A percentile compares a stretch with the other conserved stretches of the same genome.
phyloP scores from a whole-genome alignment of 2,797 vertebrate species.

The Chaunax sp. region DNA sequence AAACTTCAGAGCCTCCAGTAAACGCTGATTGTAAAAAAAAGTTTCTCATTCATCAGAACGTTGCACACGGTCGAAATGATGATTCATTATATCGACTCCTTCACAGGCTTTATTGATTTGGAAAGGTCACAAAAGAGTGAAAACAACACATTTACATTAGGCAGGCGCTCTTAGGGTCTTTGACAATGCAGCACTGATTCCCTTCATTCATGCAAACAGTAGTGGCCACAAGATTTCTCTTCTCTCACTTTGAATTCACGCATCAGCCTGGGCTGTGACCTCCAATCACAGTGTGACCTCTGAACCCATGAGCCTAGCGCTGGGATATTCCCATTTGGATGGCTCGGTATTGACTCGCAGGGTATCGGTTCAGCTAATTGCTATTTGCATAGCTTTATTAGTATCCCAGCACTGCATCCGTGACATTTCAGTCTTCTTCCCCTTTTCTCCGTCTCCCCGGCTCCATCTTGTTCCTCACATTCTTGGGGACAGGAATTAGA shows the following conservation, averaged over 20 bases:
- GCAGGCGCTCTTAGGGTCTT: neutral
- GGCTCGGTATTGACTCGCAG: conserved; percentile 76
- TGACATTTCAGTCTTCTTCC: conserved; percentile 72
- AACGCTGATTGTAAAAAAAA: conserved; percentile 26
- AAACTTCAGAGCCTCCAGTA: conserved; percentile 10
- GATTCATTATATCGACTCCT: conserved; percentile 14
- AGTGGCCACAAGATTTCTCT: conserved; percentile 22
- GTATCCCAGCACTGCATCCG: conserved; percentile 67
- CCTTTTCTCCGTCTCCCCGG: conserved; percentile 11
- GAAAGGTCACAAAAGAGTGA: neutral
- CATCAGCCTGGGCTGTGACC: conserved; percentile 44
- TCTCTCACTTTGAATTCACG: conserved; percentile 23
- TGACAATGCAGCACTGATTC: neutral
- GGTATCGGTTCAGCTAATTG: conserved; percentile 84
- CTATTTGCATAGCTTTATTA: conserved; percentile 87
- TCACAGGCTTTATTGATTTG: conserved; percentile 4
- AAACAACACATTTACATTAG: no score
- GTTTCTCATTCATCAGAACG: conserved; percentile 14
- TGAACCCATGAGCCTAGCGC: conserved; percentile 55
- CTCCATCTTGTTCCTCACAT: conserved; percentile 48
- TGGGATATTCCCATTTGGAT: conserved; percentile 55
- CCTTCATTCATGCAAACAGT: conserved; percentile 10
- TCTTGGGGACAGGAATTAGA: conserved; percentile 73
- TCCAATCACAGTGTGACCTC: conserved; percentile 66
- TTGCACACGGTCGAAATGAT: neutral